Evolutionary conservation across 1,140 invertebrate species (phyloP).

Genomic region (Linepithema humile): DNA sequence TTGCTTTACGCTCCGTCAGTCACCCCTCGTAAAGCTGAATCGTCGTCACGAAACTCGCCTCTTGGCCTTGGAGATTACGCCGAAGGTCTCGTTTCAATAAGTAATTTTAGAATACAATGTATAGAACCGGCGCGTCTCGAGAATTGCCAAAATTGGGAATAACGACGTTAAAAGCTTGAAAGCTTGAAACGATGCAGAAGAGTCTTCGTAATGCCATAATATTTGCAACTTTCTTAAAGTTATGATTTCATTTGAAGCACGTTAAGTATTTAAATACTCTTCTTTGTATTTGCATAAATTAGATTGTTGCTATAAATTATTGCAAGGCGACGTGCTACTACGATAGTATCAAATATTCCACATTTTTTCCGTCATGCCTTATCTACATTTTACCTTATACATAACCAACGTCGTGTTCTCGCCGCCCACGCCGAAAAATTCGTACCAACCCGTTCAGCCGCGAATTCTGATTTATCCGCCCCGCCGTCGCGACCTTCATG

Average conservation of each 20-base stretch:
- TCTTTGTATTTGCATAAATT: background rate
- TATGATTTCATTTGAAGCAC: background rate
- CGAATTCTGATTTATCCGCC: slow-evolving; percentile 68
- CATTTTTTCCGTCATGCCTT: background rate
- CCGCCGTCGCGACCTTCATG: slow-evolving; percentile 61
- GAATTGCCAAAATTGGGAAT: background rate
- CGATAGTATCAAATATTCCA: background rate
- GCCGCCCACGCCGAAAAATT: slow-evolving; percentile 29
- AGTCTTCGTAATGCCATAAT: background rate
- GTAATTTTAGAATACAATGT: background rate
- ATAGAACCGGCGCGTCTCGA: background rate
- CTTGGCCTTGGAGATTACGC: background rate
- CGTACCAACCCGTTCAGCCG: slow-evolving; percentile 5
- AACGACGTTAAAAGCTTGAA: background rate
- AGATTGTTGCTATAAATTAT: background rate
- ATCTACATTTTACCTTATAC: background rate
- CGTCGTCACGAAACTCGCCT: background rate
- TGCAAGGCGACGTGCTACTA: background rate
- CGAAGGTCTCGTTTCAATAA: background rate
- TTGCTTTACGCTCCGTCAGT: background rate
- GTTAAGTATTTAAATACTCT: background rate
- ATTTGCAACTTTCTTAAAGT: background rate
- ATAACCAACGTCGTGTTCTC: slow-evolving; percentile 9
- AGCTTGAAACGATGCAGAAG: background rate
- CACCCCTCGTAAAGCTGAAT: background rate